These are phyloP conservation scores for Polydrusus pterygomalis DNA, from an alignment of 2,888 invertebrate species.

Conservation along the genomic window DNA sequence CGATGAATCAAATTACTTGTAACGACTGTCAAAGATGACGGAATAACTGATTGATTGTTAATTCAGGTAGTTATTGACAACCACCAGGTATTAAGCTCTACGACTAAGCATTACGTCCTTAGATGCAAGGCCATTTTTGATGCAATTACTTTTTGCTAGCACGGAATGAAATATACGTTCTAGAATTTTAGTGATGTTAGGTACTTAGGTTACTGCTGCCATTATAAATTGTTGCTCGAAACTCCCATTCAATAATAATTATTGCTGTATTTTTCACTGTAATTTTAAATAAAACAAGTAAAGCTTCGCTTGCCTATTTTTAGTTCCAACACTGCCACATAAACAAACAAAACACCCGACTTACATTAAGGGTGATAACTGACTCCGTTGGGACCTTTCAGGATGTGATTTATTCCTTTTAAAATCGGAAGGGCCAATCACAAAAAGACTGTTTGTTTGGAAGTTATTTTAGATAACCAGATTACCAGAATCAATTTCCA, in stretches of 20 bases:
- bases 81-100: no score
- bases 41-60: no score
- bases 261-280: neutral
- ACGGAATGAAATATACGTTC: no score
- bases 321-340: conserved; percentile 27
- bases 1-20: no score
- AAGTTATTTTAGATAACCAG: conserved; percentile 52
- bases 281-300: neutral
- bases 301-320: neutral
- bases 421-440: conserved; percentile 24
- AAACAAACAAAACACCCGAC: conserved; percentile 40
- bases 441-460: conserved; percentile 49
- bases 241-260: neutral
- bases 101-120: no score
- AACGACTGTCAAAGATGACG: no score
- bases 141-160: no score
- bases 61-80: no score
- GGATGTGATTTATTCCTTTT: conserved; percentile 51
- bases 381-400: conserved; percentile 36
- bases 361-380: conserved; percentile 46
- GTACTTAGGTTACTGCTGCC: no score
- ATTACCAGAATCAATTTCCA: conserved; percentile 53
- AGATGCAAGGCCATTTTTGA: no score
- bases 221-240: neutral
- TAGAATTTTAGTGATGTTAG: no score